These are phyloP conservation scores for Achroia grisella DNA, from an alignment of 1,140 invertebrate genomes.

Conservation along the genomic window DNA sequence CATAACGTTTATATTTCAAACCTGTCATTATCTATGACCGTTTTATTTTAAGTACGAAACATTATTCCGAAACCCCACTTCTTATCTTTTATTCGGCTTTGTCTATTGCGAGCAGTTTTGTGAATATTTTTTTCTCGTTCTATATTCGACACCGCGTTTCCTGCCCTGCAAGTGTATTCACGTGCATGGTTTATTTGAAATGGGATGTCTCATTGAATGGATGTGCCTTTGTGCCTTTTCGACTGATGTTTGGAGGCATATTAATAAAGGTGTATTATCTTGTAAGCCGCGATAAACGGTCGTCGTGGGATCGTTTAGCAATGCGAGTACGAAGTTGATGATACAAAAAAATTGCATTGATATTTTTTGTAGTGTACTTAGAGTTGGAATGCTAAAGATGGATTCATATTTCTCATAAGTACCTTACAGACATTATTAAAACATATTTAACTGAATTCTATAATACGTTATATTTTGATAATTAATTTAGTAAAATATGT, in stretches of 20 bases:
- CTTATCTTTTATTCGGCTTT: constrained; percentile 41
- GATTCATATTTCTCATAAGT: no score
- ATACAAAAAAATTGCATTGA: neutral
- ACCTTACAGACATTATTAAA: no score
- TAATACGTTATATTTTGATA: no score
- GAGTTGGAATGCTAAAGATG: no score
- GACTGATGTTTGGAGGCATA: constrained; percentile 58
- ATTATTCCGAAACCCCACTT: constrained; percentile 40
- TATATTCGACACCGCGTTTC: constrained; percentile 65
- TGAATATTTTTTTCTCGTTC: constrained; percentile 46
- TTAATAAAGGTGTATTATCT: constrained; percentile 62
- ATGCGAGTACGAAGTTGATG: neutral
- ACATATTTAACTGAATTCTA: no score
- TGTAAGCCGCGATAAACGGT: constrained; percentile 27
- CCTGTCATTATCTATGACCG: constrained; percentile 25
- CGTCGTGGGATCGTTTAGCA: constrained; percentile 37
- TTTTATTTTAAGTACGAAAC: constrained; percentile 20
- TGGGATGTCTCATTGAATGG: constrained; percentile 45
- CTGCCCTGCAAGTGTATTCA: constrained; percentile 54
- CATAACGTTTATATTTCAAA: neutral
- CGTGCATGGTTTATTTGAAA: constrained; percentile 35
- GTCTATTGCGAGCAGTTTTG: constrained; percentile 50
- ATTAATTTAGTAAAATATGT: no score
- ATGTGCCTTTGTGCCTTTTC: constrained; percentile 67
- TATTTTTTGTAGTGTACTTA: neutral